phyloP scores from a whole-genome alignment of 2,113 vertebrate species.

The Hemiprocne comata region DNA sequence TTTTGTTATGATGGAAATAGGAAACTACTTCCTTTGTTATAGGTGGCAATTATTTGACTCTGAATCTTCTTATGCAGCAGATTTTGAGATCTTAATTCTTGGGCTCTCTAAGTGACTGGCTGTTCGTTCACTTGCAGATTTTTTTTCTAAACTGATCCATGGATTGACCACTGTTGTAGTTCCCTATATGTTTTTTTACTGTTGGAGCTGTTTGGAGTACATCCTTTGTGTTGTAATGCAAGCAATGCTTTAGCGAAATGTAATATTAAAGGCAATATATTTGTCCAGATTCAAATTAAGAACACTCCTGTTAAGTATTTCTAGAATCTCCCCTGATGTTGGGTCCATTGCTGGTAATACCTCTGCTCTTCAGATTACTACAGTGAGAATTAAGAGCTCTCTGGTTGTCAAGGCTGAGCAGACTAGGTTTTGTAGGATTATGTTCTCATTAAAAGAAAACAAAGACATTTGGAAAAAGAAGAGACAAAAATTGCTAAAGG shows the following conservation, averaged over 20 bases:
- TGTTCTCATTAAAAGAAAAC: neutral
- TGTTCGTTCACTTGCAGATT: neutral
- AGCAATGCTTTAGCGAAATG: neutral
- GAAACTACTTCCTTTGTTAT: slow-evolving; percentile 22
- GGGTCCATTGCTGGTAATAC: neutral
- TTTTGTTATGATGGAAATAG: slow-evolving; percentile 51
- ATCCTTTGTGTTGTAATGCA: neutral
- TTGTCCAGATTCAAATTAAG: neutral
- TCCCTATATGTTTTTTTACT: neutral
- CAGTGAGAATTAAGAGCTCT: neutral
- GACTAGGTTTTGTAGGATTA: neutral
- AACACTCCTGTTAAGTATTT: neutral
- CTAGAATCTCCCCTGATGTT: neutral
- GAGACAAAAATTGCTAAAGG: neutral
- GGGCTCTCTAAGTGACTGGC: neutral
- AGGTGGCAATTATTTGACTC: neutral
- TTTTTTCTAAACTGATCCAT: neutral
- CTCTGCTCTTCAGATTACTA: neutral
- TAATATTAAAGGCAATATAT: neutral
- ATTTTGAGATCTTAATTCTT: neutral
- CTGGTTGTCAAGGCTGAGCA: neutral
- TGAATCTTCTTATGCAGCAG: neutral
- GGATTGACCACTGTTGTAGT: neutral
- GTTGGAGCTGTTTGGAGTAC: neutral
- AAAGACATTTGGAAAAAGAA: neutral